Percentiles rank a stretch among this genome's conserved stretches.
These are phyloP conservation scores for Ctenopoma kingsleyae DNA, from an alignment of 2,797 vertebrate genomes.

Conservation along the genomic window DNA sequence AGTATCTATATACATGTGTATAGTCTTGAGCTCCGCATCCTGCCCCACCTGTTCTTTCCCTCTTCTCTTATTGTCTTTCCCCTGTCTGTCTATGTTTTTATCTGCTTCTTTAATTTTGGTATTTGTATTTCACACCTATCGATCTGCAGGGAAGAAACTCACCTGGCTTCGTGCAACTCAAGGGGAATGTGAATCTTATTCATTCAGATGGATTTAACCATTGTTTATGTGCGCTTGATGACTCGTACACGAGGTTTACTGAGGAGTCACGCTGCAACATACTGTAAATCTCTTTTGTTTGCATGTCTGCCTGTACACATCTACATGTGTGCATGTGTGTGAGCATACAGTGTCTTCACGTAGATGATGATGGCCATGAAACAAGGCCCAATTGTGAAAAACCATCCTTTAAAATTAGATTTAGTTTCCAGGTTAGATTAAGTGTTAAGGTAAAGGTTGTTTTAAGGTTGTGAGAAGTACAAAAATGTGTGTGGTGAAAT, in stretches of 20 bases:
- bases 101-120: constrained; percentile 24
- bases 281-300: constrained; percentile 29
- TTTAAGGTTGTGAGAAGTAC: background rate
- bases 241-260: constrained; percentile 19
- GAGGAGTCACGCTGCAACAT: constrained; percentile 23
- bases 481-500: constrained; percentile 18
- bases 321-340: background rate
- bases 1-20: background rate
- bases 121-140: constrained; percentile 49
- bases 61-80: constrained; percentile 34
- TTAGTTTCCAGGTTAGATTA: constrained; percentile 2
- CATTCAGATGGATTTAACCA: constrained; percentile 49
- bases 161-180: constrained; percentile 41
- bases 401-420: background rate
- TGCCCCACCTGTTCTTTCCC: background rate
- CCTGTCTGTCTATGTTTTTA: constrained; percentile 6
- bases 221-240: constrained; percentile 14
- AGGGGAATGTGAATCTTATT: constrained; percentile 46
- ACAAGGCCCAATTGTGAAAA: no score
- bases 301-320: background rate
- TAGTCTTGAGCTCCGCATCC: constrained; percentile 15
- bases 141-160: constrained; percentile 57
- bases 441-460: background rate
- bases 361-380: no score
- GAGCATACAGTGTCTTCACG: no score